Evolutionary conservation across 1,140 invertebrate species (phyloP), one percentile per base, ranked within the genome.

Genomic region (Drosophila baimaii): DNA sequence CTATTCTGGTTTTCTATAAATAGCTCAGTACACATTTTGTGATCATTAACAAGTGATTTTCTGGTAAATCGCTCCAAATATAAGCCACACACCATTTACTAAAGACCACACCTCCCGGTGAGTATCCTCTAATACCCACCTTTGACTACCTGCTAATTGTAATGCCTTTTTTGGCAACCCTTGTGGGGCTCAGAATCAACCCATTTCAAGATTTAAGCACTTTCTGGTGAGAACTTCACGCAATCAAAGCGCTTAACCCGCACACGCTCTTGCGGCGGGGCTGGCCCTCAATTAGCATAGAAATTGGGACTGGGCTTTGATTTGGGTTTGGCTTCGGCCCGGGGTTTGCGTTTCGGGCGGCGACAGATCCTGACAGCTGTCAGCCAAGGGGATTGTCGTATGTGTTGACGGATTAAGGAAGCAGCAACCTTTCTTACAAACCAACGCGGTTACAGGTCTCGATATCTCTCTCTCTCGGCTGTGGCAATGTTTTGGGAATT

Each of bases 241-340:
- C 81, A 83, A 82, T 64, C 63, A 68, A 61, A 43, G 43, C 27
- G 31, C 57, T 31, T 55, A 47, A 55, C 56, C 57, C 49, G 41
- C 41, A 62, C 57, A 72, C 70, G 54, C 33, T 21, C 17, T 23
- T 25, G 9, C 63, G 35, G 15, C 2, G 13, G 17, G 43, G 25
- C 31, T 79, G 41, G 66, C 47, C 66, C 69, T 54, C 80, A 89
- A 89, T 89, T 89, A 90, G 84, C 84, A 89, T 89, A 89, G 80
- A 89, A 84, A 89, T 89, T 89, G 84, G 63, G 33, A 58, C 73
- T 74, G 23, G 39, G 33, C 49, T 47, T 79, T 89, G 84, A 89
- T 81, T 81, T 79, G 70, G 84, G 73, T 78, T 59, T 29, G 49
- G 44, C 10, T 23, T 17, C 13, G 12, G n/a, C n/a, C n/a, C n/a